phyloP scores from a whole-genome alignment of 2,797 vertebrate species.

The Cirrhinus molitorella region DNA sequence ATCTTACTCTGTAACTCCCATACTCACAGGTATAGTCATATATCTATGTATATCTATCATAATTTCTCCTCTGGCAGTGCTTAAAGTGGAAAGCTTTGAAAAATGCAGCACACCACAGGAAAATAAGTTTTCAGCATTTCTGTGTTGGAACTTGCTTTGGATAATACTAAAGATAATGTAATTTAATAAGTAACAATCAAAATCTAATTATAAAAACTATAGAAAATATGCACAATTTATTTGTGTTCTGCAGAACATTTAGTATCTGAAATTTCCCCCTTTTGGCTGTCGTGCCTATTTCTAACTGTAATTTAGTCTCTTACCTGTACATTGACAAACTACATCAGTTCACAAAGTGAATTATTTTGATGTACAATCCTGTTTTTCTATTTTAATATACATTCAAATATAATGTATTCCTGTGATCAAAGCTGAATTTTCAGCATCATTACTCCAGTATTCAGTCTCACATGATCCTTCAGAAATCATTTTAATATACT shows the following conservation, averaged over 20 bases:
- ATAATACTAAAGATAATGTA: not conserved
- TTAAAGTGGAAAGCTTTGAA: not conserved
- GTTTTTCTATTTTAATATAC: too few species aligned
- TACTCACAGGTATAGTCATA: not conserved
- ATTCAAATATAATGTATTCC: too few species aligned
- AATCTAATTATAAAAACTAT: not conserved
- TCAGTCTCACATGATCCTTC: too few species aligned
- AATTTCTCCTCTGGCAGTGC: not conserved
- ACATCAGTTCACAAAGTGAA: too few species aligned
- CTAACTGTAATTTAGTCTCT: too few species aligned
- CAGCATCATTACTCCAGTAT: too few species aligned
- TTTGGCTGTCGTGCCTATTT: not conserved
- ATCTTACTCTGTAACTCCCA: constrained; percentile 9
- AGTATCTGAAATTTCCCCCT: too few species aligned
- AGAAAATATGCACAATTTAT: not conserved
- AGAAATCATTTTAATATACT: too few species aligned
- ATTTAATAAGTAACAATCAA: not conserved
- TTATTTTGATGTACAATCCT: too few species aligned
- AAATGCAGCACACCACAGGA: not conserved
- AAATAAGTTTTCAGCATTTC: not conserved
- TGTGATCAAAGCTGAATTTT: too few species aligned
- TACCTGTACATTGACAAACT: too few species aligned
- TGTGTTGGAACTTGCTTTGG: not conserved
- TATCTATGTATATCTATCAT: constrained; percentile 19
- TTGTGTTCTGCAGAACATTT: not conserved